Base-by-base conservation (phyloP, 2,888 invertebrate genomes). In the Allolobophora icterica region DNA sequence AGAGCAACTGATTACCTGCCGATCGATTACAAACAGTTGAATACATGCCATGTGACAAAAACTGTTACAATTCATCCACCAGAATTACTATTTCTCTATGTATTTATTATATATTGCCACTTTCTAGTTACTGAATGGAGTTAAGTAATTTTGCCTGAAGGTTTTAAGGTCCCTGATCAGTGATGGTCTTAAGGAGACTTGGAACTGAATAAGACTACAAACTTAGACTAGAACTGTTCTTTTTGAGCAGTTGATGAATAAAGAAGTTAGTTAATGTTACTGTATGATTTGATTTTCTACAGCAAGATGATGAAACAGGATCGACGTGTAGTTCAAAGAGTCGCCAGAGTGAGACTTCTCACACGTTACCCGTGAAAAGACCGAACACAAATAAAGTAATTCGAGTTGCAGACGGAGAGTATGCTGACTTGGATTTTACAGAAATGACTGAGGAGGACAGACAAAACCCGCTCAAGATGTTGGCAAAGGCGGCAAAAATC, bases 401-500 rank as follows among this genome's bases (percentile, higher is more conserved):
- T 33, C 84, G 90, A 24, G 84, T 71, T 19, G 13, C 42, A 15
- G 90, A 84, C 21, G 83, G 89, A 30, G 91, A 84, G 11, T 90
- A 92, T 30, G 15, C 34, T 24, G 91, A 91, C 34, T 34, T 91
- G 91, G 91, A 91, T 42, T 45, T 91, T 84, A 35, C 84, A 2
- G 89, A 91, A 15, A 89, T 89, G 71, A 87, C 90, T 17, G 90
- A 84, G 21, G 91, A 90, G 89, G 92, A 89, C 52, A 45, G 83
- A 90, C 84, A 30, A 40, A 91, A 91, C 89, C 89, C 91, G n/a
- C 87, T 58, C 30, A 71, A 40, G 94, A 96, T 97, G 89, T 96
- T 98, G 34, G 97, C 98, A 90, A 96, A 97, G 93, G 98, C 97
- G 0, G 98, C 98, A 3, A 97, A 97, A 93, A 96, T 97, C 92